These are phyloP conservation scores for Dolichoris vasculosae DNA, from an alignment of 1,140 invertebrate species.

Conservation along the genomic window DNA sequence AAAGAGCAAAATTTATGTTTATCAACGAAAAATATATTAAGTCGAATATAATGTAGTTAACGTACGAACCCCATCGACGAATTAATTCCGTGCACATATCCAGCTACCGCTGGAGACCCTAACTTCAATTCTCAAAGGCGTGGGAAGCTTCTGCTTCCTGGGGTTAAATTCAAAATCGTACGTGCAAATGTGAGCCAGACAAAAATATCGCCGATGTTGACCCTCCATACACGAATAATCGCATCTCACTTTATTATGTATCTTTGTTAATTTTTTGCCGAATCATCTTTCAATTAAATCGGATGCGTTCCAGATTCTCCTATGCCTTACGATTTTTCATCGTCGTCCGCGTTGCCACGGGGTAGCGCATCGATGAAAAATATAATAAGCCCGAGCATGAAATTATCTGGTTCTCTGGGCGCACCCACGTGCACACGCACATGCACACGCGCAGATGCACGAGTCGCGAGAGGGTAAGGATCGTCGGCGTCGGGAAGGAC, in stretches of 20 bases:
- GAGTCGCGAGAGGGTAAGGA: too few relatives aligned
- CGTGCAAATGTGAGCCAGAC: slow-evolving; percentile 45
- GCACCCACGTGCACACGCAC: too few relatives aligned
- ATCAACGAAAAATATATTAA: slow-evolving; percentile 28
- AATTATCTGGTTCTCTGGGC: too few relatives aligned
- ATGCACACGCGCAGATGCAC: not conserved
- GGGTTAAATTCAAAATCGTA: slow-evolving; percentile 46
- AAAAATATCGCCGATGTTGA: too few relatives aligned
- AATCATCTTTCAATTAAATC: too few relatives aligned
- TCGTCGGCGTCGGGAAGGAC: slow-evolving; percentile 15
- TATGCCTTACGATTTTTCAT: not conserved
- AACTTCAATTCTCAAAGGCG: slow-evolving; percentile 18
- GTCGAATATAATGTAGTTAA: not conserved
- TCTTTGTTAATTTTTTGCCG: too few relatives aligned
- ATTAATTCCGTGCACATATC: slow-evolving; percentile 30
- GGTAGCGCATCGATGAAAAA: not conserved
- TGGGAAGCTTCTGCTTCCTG: not conserved
- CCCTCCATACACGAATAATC: too few relatives aligned
- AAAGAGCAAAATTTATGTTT: slow-evolving; percentile 36
- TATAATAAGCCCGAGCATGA: not conserved
- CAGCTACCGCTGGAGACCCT: not conserved
- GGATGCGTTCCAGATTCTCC: not conserved
- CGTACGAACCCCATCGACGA: slow-evolving; percentile 12
- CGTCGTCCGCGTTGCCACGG: not conserved
- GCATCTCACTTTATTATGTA: too few relatives aligned